Evolutionary conservation across 2,797 vertebrate genomes (phyloP).

Genomic region (Xenentodon cancila): DNA sequence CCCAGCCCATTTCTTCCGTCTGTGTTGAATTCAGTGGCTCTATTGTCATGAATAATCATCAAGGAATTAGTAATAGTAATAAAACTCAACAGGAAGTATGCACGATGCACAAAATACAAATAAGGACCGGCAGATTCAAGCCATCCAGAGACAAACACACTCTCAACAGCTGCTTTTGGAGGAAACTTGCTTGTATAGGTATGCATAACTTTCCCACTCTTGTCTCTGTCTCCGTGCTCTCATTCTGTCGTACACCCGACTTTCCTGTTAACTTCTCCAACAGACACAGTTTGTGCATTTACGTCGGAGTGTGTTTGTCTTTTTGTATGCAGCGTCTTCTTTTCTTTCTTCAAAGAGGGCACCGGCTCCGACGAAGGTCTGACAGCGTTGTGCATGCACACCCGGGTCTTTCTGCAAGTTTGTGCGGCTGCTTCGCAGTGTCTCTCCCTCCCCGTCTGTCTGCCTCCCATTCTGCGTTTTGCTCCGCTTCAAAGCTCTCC

Average conservation of each 20-base stretch:
- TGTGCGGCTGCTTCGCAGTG: constrained; percentile 47
- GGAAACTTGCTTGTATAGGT: constrained; percentile 3
- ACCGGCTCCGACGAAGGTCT: constrained; percentile 50
- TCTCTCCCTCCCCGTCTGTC: constrained; percentile 44
- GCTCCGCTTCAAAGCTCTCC: constrained; percentile 78
- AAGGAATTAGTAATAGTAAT: background rate
- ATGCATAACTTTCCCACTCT: constrained; percentile 26
- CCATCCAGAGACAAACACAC: constrained; percentile 8
- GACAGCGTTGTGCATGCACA: background rate
- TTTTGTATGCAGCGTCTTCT: constrained; percentile 23
- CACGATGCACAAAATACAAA: background rate
- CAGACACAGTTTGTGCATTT: constrained; percentile 51
- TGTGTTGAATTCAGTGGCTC: constrained; percentile 13
- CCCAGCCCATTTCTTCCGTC: background rate
- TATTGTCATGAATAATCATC: constrained; percentile 24
- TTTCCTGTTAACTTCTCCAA: constrained; percentile 55
- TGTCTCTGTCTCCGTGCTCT: constrained; percentile 52
- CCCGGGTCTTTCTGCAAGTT: constrained; percentile 35
- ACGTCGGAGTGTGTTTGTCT: constrained; percentile 43
- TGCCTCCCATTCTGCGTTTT: constrained; percentile 57
- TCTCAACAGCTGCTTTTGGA: background rate
- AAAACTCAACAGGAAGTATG: constrained; percentile 11
- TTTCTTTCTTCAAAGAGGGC: constrained; percentile 47
- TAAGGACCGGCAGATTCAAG: constrained; percentile 18
- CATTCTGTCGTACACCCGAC: constrained; percentile 75